These are phyloP conservation scores for Hemicentrotus pulcherrimus DNA, from an alignment of 35 echinoderm and acorn worm genomes.

Conservation along the genomic window DNA sequence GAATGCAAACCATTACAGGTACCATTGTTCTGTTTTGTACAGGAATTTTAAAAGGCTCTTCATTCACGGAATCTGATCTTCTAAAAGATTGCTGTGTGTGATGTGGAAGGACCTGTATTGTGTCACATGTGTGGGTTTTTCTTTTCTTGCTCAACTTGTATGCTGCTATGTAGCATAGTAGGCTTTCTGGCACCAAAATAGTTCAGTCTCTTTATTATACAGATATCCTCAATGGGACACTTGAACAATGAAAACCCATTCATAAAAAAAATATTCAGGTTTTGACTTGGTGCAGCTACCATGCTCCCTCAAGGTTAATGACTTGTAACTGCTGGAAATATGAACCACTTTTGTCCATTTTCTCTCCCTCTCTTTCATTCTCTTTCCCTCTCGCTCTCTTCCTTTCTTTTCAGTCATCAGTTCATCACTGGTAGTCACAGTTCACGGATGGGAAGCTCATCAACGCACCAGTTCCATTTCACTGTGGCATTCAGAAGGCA, in stretches of 20 bases:
- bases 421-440: background rate
- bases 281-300: background rate
- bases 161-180: background rate
- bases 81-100: background rate
- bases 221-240: background rate
- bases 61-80: background rate
- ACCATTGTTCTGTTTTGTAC: background rate
- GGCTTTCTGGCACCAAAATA: background rate
- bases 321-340: slow-evolving; percentile 44
- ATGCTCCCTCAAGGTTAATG: slow-evolving; percentile 20
- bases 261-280: background rate
- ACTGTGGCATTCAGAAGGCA: background rate
- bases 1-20: background rate
- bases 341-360: background rate
- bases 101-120: background rate
- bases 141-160: background rate
- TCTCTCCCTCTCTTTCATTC: background rate
- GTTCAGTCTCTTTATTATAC: background rate
- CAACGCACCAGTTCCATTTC: background rate
- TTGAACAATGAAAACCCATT: slow-evolving; percentile 15
- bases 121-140: background rate
- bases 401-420: background rate
- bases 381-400: background rate
- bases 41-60: background rate
- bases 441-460: slow-evolving; percentile 1